Conservation (phyloP, 2,797 vertebrate species). For the Parauchenoglanis punctatus region DNA sequence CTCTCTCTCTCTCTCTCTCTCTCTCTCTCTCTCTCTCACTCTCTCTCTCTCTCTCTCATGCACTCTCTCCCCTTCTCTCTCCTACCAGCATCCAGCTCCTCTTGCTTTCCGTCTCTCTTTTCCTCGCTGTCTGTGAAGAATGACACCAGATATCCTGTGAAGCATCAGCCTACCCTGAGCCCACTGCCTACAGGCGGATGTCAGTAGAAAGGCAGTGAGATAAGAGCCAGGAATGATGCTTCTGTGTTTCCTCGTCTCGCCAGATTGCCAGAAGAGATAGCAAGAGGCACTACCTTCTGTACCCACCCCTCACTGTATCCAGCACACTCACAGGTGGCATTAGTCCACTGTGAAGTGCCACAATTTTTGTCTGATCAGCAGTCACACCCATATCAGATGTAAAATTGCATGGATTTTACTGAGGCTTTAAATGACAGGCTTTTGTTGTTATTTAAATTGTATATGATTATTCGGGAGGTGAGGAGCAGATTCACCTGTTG, state of each 20-base stretch:
- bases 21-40: background rate
- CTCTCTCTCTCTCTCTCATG: background rate
- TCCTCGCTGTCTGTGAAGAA: slow-evolving; percentile 41
- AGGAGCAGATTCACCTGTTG: slow-evolving; percentile 71
- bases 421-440: slow-evolving; percentile 33
- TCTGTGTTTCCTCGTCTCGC: slow-evolving; percentile 74
- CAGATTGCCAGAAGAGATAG: slow-evolving; percentile 73
- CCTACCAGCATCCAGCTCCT: slow-evolving; percentile 61
- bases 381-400: background rate
- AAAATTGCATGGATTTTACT: background rate
- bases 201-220: slow-evolving; percentile 70
- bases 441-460: slow-evolving; percentile 78
- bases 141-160: slow-evolving; percentile 57
- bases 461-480: slow-evolving; percentile 75
- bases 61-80: slow-evolving; percentile 30
- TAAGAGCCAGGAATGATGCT: slow-evolving; percentile 74
- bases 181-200: slow-evolving; percentile 74
- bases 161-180: slow-evolving; percentile 62
- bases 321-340: background rate
- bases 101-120: slow-evolving; percentile 38
- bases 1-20: background rate
- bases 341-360: slow-evolving; percentile 4
- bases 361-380: background rate
- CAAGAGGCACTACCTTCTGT: slow-evolving; percentile 15
- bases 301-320: background rate